phyloP scores from a whole-genome alignment of 2,797 vertebrate genomes.

The Neosalanx taihuensis region DNA sequence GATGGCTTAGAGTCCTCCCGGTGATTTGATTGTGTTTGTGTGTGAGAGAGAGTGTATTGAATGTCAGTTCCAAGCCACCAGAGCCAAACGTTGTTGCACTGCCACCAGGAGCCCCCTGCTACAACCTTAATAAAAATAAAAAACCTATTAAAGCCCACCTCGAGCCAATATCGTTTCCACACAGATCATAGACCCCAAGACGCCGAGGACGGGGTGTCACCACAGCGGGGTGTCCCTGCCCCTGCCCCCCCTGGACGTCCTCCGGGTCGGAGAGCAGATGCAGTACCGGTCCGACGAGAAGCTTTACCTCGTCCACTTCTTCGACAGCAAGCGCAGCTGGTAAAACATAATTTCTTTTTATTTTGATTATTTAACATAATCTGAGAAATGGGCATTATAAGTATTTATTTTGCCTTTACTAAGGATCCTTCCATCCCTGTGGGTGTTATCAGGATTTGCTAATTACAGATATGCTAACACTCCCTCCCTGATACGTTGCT shows the following conservation, averaged over 20 bases:
- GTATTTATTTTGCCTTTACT: not conserved
- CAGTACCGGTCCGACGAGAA: slow-evolving; percentile 95
- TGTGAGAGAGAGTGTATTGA: slow-evolving; percentile 16
- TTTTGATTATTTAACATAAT: too few species aligned
- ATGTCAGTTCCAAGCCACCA: slow-evolving; percentile 38
- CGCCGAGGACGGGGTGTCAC: slow-evolving; percentile 77
- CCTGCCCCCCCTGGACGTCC: slow-evolving; percentile 84
- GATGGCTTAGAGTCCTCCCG: slow-evolving; percentile 35
- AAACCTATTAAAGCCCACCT: not conserved
- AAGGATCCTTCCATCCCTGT: not conserved
- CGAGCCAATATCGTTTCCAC: slow-evolving; percentile 19
- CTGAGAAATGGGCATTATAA: too few species aligned
- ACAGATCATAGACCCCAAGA: slow-evolving; percentile 91
- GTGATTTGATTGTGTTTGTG: slow-evolving; percentile 32
- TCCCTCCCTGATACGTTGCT: not conserved
- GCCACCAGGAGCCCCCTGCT: slow-evolving; percentile 21
- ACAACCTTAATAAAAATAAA: not conserved
- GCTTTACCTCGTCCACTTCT: slow-evolving; percentile 93
- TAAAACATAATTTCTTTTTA: slow-evolving; percentile 62
- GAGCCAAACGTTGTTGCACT: slow-evolving; percentile 21
- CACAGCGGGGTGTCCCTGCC: slow-evolving; percentile 87
- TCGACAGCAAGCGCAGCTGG: slow-evolving; percentile 97
- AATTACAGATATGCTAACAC: not conserved
- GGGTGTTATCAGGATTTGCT: too few species aligned
- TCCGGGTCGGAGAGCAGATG: slow-evolving; percentile 93